Base-by-base conservation (phyloP, 2,797 vertebrate species). In the Pseudochaenichthys georgianus region DNA sequence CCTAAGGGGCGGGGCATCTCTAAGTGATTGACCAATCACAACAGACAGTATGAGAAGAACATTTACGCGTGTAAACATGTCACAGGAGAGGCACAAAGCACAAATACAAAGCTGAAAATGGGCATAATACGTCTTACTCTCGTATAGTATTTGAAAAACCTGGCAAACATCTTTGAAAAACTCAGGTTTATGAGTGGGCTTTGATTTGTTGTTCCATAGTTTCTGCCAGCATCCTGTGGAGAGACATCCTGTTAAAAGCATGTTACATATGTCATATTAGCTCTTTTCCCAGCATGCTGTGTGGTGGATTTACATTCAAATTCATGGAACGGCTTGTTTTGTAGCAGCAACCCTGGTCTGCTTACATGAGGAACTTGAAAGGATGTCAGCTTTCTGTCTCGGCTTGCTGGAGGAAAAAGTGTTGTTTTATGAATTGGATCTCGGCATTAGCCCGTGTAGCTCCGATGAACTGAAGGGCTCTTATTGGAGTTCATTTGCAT, bases 401-500 rank as follows among this genome's bases (percentile, higher is more conserved):
- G 9, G 78, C 75, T 82, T 74, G 21, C 43, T 62, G 78, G 28
- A 68, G 64, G 64, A 75, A 60, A 41, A n/a, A n/a, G 59, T 50
- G 54, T 70, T 85, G 65, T 78, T 72, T 65, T 75, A 57, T 77
- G 68, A 89, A 83, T 71, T 62, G 64, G 60, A 77, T 78, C 19
- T 70, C 74, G 63, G 66, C 72, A 50, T 76, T 79, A 61, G 70
- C 63, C 51, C 10, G 53, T 58, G 78, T 41, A 68, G 64, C 73
- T 83, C 77, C 2, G 38, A 73, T 76, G 75, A 83, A 77, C 82
- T 51, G 38, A 82, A 62, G 77, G 82, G 62, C 68, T 81, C 70
- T 65, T 41, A 31, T 28, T 67, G 64, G 38, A 76, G 68, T 63
- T 83, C 6, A 89, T 93, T 89, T 87, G 78, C 74, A 85, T 91